Base-by-base conservation (phyloP, 2,888 invertebrate species). In the Gnatocerus cornutus region DNA sequence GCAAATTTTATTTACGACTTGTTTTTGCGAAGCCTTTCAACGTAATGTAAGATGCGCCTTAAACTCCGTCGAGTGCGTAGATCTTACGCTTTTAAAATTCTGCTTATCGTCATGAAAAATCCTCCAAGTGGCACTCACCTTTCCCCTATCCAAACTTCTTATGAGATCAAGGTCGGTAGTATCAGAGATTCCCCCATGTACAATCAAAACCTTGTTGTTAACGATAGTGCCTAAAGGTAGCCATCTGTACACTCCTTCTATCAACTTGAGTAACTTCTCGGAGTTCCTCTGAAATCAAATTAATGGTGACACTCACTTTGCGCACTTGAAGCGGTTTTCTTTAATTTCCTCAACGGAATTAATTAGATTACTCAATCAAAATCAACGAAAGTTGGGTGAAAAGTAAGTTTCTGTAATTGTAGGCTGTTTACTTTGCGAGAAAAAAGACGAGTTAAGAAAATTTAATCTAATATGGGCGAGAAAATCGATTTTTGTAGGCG, bases 141-240 rank as follows among this genome's bases (percentile, higher is more conserved):
- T 95, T 82, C 94, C 93, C 74, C 97, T 87, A 80, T 96, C 94
- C 37, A 97, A 87, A 77, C 90, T 91, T 74, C 90, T 89, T 73
- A 97, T 89, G 84, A 92, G 88, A 79, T 92, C 91, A 73, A 97
- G 87, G 85, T 96, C 94, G 0, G 96, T 96, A 70, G 90, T 90
- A 82, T 96, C 93, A 0, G 97, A 97, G 77, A 97, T 94, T 21
- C 97, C 97, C 0, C 97, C 97, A 80, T 97, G 97, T 3, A 96
- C 95, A 58, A 97, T 93, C 67, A 97, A 89, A 48, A 97, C 94
- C 76, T 95, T 91, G 81, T 93, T 92, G 85, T 97, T 97, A 80
- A 97, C 92, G 73, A 97, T 90, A 9, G 97, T 95, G 53, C 95
- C 96, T 68, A 97, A 86, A 0, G 97, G 97, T 71, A 97, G 88